Percentiles rank a stretch among this genome's conserved stretches.
These are phyloP conservation scores for Cervus canadensis DNA, from an alignment of 2,113 vertebrate species.

Conservation along the genomic window DNA sequence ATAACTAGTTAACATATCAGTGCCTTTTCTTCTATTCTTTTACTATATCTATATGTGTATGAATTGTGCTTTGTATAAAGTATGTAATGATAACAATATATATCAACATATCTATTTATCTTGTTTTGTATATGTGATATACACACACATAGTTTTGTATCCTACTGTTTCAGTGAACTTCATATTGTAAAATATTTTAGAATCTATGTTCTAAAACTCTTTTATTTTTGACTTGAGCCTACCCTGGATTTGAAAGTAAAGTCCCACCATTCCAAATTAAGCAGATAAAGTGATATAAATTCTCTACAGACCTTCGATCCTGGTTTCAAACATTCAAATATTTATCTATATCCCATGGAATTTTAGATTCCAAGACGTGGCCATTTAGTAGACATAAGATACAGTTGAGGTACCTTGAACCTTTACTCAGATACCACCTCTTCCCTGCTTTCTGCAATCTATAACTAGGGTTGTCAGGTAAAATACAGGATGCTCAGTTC, in stretches of 20 bases:
- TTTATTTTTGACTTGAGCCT: neutral
- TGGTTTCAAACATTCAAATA: neutral
- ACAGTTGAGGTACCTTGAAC: neutral
- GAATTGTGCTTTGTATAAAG: neutral
- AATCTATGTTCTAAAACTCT: neutral
- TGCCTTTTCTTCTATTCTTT: neutral
- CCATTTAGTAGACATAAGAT: neutral
- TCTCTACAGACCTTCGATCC: neutral
- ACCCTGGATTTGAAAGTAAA: neutral
- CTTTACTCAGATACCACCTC: neutral
- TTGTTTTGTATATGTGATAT: neutral
- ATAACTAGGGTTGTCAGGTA: neutral
- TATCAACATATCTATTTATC: neutral
- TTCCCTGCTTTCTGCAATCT: neutral
- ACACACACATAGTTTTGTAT: neutral
- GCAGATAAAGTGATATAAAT: neutral
- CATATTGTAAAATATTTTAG: neutral
- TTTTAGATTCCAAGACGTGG: neutral
- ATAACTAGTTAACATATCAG: neutral
- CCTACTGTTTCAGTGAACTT: neutral
- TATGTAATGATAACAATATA: neutral
- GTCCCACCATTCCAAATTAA: neutral
- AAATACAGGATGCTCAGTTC: neutral
- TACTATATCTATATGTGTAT: neutral
- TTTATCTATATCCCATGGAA: neutral